Percentiles rank a stretch among this genome's conserved stretches.
Conservation (phyloP, 1,140 invertebrate genomes). For the Apis florea region DNA sequence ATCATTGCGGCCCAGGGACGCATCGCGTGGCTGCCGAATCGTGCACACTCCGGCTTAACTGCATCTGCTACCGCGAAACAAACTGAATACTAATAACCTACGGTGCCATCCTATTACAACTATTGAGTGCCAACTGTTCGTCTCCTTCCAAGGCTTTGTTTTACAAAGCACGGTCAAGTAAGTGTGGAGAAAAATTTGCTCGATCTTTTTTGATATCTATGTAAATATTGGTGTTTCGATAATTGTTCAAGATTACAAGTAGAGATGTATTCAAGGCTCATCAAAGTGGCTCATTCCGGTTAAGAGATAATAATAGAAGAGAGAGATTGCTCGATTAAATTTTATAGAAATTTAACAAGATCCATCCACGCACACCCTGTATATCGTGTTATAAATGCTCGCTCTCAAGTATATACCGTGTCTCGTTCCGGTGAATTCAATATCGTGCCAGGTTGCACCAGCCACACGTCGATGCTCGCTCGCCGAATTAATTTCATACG, state of each 20-base stretch:
- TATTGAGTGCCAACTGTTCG: constrained; percentile 63
- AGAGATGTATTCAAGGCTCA: no score
- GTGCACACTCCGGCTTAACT: constrained; percentile 64
- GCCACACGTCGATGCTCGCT: constrained; percentile 30
- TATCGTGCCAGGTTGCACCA: constrained; percentile 23
- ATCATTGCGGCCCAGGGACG: constrained; percentile 44
- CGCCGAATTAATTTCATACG: constrained; percentile 50
- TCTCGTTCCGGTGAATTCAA: constrained; percentile 11
- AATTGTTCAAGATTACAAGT: no score
- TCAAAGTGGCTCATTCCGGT: no score
- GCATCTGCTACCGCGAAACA: constrained; percentile 70
- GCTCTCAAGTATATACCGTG: neutral
- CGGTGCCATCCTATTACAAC: constrained; percentile 47
- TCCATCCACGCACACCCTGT: no score
- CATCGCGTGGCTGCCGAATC: constrained; percentile 46
- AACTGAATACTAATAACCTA: constrained; percentile 73
- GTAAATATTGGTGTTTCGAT: no score
- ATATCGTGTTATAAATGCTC: no score
- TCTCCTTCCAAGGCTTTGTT: neutral
- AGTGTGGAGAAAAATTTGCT: no score
- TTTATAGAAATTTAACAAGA: no score
- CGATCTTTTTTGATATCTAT: no score
- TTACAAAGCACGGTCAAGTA: neutral
- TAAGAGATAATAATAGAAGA: no score
- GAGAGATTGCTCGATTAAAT: no score